Conservation (phyloP, 2,888 invertebrate species). For the Cantharis flavilabris region DNA sequence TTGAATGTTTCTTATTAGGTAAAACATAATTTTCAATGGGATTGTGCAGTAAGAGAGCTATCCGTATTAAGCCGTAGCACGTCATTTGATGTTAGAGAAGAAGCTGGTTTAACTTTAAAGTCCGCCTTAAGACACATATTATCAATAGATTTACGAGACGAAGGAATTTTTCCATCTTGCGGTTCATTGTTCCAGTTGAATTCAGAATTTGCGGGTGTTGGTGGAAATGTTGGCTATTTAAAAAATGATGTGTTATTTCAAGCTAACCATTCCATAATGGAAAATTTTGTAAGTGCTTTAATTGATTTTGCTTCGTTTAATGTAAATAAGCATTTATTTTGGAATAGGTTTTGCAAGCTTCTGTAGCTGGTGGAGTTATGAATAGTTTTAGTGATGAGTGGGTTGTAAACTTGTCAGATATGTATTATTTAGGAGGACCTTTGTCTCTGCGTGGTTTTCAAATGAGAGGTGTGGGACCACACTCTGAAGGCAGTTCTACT, state of each 20-base stretch:
- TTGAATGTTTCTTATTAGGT: constrained; percentile 57
- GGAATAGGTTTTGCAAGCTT: constrained; percentile 70
- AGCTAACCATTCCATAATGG: constrained; percentile 59
- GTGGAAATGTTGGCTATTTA: constrained; percentile 89
- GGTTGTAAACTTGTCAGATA: constrained; percentile 68
- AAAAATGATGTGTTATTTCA: constrained; percentile 80
- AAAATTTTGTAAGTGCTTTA: constrained; percentile 37
- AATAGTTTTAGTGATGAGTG: constrained; percentile 65
- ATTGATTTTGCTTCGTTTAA: background rate
- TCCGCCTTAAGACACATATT: constrained; percentile 83
- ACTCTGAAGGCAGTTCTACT: constrained; percentile 73
- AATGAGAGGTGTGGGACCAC: constrained; percentile 85
- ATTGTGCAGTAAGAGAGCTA: constrained; percentile 82
- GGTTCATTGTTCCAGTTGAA: constrained; percentile 75
- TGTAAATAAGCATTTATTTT: background rate
- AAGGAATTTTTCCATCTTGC: constrained; percentile 75
- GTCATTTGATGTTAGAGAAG: constrained; percentile 86
- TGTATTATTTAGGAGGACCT: constrained; percentile 89
- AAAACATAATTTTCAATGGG: constrained; percentile 86
- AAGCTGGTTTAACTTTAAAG: constrained; percentile 87
- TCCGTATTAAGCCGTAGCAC: constrained; percentile 72
- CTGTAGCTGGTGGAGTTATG: constrained; percentile 71
- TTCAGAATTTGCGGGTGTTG: constrained; percentile 86
- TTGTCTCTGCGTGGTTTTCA: constrained; percentile 86
- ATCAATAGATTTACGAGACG: constrained; percentile 79